A percentile compares a stretch with the other conserved stretches of the same genome.
Conservation (phyloP, 64 coral and sea anemone genomes). For the Pocillopora verrucosa region DNA sequence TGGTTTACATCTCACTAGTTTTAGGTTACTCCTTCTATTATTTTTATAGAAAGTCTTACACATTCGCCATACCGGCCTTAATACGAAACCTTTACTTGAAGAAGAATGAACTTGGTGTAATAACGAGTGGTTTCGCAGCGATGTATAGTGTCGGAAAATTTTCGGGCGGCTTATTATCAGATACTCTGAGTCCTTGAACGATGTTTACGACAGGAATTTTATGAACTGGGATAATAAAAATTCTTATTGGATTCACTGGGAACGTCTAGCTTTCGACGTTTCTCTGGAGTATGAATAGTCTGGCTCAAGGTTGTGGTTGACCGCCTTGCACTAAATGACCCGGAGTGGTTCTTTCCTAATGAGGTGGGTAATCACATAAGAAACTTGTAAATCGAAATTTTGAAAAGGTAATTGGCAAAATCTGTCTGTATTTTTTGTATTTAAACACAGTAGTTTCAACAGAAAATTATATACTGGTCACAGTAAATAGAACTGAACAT, state of each 20-base stretch:
- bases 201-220: constrained; percentile 76
- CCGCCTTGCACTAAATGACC: constrained; percentile 79
- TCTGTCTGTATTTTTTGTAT: not conserved
- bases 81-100: constrained; percentile 58
- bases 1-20: constrained; percentile 72
- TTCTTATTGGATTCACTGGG: constrained; percentile 65
- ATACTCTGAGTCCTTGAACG: constrained; percentile 64
- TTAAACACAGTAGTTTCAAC: too few relatives aligned
- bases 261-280: constrained; percentile 59
- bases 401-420: not conserved
- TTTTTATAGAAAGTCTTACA: constrained; percentile 88
- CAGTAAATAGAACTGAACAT: too few relatives aligned
- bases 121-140: constrained; percentile 82
- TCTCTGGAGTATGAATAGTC: constrained; percentile 87
- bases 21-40: constrained; percentile 94
- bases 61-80: constrained; percentile 80
- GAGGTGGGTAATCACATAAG: constrained; percentile 33
- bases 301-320: constrained; percentile 85
- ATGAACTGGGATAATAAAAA: constrained; percentile 78
- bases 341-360: constrained; percentile 75
- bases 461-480: too few relatives aligned
- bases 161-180: constrained; percentile 75
- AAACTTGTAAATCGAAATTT: not conserved
- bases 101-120: constrained; percentile 83
- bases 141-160: constrained; percentile 92